Evolutionary conservation across 2,797 vertebrate genomes (phyloP).

Genomic region (Peromyscus aztecus): DNA sequence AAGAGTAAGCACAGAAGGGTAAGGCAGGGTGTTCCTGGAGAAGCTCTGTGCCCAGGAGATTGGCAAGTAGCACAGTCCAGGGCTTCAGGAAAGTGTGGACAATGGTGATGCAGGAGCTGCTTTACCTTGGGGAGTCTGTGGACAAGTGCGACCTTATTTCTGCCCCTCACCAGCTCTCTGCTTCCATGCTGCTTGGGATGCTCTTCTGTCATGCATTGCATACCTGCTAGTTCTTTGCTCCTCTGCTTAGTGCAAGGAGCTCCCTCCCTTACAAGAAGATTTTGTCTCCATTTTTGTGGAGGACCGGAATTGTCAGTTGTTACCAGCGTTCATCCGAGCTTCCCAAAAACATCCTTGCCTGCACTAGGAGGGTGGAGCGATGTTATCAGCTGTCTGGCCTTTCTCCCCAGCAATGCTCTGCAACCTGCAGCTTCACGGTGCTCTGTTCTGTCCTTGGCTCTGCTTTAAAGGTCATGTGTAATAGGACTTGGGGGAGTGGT

Average conservation of each 20-base stretch:
- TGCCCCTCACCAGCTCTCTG: background rate
- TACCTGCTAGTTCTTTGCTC: background rate
- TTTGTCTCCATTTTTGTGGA: background rate
- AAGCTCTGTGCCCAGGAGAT: background rate
- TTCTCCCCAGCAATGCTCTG: background rate
- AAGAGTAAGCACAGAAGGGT: background rate
- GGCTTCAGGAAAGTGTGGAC: fast-evolving
- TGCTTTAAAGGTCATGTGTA: no score
- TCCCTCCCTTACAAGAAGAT: background rate
- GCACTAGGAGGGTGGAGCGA: background rate
- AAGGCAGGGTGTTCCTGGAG: background rate
- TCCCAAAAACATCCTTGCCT: background rate
- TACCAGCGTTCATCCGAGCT: background rate
- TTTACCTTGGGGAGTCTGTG: background rate
- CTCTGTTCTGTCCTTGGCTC: background rate
- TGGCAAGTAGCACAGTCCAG: no score
- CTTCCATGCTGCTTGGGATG: background rate
- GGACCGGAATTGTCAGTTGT: background rate
- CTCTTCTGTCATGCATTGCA: fast-evolving
- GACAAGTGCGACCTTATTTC: fast-evolving
- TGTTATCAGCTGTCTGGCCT: background rate
- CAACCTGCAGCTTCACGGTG: fast-evolving
- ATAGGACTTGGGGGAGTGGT: background rate
- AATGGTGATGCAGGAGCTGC: fast-evolving
- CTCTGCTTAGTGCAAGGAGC: background rate